Conservation (phyloP, 2,888 invertebrate species). For the Drosophila greeni region DNA sequence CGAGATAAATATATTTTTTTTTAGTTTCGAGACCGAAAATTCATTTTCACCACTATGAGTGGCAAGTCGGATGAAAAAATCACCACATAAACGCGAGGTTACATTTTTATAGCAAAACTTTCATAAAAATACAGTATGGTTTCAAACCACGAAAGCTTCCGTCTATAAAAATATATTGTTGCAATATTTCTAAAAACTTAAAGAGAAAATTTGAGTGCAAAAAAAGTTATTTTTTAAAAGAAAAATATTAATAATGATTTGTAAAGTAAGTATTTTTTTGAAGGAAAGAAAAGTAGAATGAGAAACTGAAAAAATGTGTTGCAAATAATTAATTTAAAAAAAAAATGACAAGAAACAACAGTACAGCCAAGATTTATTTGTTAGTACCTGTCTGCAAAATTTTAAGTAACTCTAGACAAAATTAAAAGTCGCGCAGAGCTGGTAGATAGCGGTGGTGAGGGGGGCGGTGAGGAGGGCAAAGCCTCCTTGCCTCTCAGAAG, state of each 20-base stretch:
- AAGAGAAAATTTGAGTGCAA: too few species aligned
- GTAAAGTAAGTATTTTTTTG: too few species aligned
- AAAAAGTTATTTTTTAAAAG: too few species aligned
- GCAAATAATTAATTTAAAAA: too few species aligned
- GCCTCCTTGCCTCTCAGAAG: conserved; percentile 30
- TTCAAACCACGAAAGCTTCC: conserved; percentile 1
- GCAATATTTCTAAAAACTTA: too few species aligned
- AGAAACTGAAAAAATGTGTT: background rate
- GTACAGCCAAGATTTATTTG: too few species aligned
- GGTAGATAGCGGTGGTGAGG: conserved; percentile 14
- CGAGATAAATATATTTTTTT: too few species aligned
- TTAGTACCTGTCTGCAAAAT: background rate
- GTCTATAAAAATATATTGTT: background rate
- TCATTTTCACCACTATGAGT: background rate
- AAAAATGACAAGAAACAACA: too few species aligned
- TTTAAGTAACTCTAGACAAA: conserved; percentile 38
- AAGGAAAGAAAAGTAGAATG: too few species aligned
- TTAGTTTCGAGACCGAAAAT: too few species aligned
- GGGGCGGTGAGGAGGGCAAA: conserved; percentile 14
- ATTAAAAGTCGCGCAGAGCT: conserved; percentile 39
- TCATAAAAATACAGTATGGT: background rate
- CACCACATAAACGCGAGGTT: background rate
- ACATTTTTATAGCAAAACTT: background rate
- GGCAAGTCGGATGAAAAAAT: background rate
- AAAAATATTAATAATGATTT: too few species aligned